Conservation (phyloP, 2,797 vertebrate species). For the Poliocrania exsul region DNA sequence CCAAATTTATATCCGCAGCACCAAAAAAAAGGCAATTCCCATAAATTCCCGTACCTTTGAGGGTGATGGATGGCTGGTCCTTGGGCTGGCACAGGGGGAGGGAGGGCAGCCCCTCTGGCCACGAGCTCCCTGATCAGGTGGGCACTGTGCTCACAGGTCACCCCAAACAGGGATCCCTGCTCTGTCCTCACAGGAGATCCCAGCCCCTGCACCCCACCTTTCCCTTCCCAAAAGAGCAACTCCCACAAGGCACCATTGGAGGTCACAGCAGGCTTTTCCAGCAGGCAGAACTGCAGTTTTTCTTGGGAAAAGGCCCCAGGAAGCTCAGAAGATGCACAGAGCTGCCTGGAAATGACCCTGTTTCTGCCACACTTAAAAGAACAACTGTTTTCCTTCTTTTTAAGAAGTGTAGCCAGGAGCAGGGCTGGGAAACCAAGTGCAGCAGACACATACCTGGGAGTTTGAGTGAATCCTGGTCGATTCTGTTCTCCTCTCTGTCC, state of each 20-base stretch:
- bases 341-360: not conserved
- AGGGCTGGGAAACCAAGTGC: not conserved
- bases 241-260: fast-evolving
- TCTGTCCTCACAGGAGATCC: not conserved
- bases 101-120: not conserved
- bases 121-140: not conserved
- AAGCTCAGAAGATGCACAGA: not conserved
- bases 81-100: not conserved
- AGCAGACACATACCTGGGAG: slow-evolving; percentile 77
- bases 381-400: not conserved
- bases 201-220: not conserved
- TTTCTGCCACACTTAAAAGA: not conserved
- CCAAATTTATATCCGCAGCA: not conserved
- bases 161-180: fast-evolving
- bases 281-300: not conserved
- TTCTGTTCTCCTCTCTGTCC: not conserved
- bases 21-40: not conserved
- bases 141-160: not conserved
- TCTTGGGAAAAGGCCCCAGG: not conserved
- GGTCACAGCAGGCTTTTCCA: not conserved
- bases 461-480: slow-evolving; percentile 64
- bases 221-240: not conserved
- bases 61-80: not conserved
- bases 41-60: not conserved
- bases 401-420: not conserved